Base-by-base conservation (phyloP, 2,888 invertebrate species). In the Agrochola macilenta region DNA sequence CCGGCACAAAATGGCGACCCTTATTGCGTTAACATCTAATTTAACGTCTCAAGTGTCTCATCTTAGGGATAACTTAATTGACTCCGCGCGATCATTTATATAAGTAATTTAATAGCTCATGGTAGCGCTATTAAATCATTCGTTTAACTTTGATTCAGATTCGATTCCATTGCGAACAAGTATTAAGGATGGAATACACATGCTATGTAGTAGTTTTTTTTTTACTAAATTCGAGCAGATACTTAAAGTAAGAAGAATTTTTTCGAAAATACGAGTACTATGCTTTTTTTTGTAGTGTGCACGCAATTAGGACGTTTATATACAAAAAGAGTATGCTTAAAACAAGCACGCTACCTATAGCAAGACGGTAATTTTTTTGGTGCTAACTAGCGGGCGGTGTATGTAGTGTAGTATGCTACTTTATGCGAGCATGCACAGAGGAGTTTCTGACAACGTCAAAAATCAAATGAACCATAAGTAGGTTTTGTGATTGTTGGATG, bases 1-100 rank as follows among this genome's bases (percentile, higher is more conserved):
- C 69, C 65, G 49, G 61, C 68, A 69, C 87, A 86, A 86, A 84
- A 84, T 80, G 81, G 85, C 81, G 78, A 79, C 79, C 75, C 84
- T 92, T 90, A 93, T 93, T 92, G 89, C 90, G 90, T 93, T 93
- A 93, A 84, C 89, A 83, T 89, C 89, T 91, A 92, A 93, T 93
- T n/a, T 93, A 88, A 87, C 90, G 89, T 90, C 87, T 87, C 87
- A 87, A 89, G 83, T 88, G 90, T 90, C 90, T 92, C 91, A 91
- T 90, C 91, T 89, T 81, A 79, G 84, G 81, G 78, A 86, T 91
- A 91, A 91, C 76, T 86, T 86, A 87, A 91, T 91, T 89, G 82
- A 79, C 86, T 87, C 84, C 71, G 78, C 77, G 81, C 79, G 75
- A 82, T 90, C 86, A 91, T 88, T 87, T 87, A 87, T 82, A 74